Evolutionary conservation across 2,113 vertebrate species (phyloP), one percentile per base, ranked within the genome.

Genomic region (Lophius piscatorius): DNA sequence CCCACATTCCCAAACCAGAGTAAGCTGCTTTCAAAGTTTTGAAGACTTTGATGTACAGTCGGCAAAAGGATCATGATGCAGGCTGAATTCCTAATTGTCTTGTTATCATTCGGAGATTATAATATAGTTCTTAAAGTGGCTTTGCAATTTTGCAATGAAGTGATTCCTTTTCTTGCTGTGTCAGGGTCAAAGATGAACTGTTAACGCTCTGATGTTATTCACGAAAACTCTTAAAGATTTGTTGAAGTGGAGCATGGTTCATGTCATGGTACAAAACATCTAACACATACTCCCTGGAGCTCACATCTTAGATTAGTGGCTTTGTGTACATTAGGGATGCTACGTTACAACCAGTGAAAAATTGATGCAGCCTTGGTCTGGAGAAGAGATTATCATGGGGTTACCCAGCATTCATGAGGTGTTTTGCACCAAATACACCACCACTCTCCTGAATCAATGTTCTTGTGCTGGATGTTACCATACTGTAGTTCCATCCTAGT

Each of bases 91-190:
- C 45, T 54, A 59, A 78, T 60, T 56, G 34, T 66, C 71, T 73
- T 62, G 45, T 78, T 72, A 71, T 78, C 49, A 78, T 75, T 68
- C 66, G 61, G 28, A 58, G 36, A 58, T 64, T 56, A 68, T 49
- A 75, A 60, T 63, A 36, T 20, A 4, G 47, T 12, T 47, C 28
- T 59, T 50, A 42, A 58, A 8, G 56, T 35, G 60, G 18, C n/a
- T 44, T 77, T 70, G 50, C 41, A 63, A 59, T 59, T 55, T 49
- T 54, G 46, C 65, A 74, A 66, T 35, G 21, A 52, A 29, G 55
- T 26, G 24, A 11, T 5, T 22, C 49, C 55, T 34, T 22, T 46
- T 58, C 65, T 48, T 56, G 9, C 12, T 20, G 36, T 22, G 16
- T 73, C 35, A 49, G 58, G 33, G 21, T 71, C 4, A 49, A n/a